Evolutionary conservation across 2,113 vertebrate genomes (phyloP), one percentile per base, ranked within the genome.

Genomic region (Carettochelys insculpta): DNA sequence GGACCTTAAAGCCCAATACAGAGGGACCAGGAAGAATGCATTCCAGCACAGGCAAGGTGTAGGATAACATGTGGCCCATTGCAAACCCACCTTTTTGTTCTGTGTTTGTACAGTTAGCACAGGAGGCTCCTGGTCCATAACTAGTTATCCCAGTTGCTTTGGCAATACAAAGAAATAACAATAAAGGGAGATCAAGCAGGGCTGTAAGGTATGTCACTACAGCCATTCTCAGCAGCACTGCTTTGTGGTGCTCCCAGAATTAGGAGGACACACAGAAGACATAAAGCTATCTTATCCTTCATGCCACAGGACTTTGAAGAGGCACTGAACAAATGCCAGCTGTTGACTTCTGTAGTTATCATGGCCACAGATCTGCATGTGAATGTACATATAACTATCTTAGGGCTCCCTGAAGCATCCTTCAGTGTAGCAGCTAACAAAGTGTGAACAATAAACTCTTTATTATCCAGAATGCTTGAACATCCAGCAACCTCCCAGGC

Each of bases 361-460:
- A 90, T 8, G 11, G 13, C 17, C 53, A 31, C 38, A 71, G 65
- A n/a, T 82, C 31, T 0, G 0, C 25, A 61, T 52, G 61, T 50
- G 43, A 27, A 47, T 5, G 7, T 3, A 7, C 0, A 0, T 12
- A 34, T 43, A 38, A 34, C n/a, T 0, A 0, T 52, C 75, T 34
- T n/a, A 38, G 27, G 38, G 27, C 17, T 85, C 86, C 54, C 80
- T 45, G 27, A 25, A 25, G 75, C 27, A 38, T 5, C 48, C 34
- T 19, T 11, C n/a, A 8, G 34, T 41, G 27, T 8, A 13, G 50
- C 25, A 34, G 73, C 77, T 83, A 45, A 77, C 12, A 13, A 34
- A 58, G 20, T 68, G 17, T 24, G 22, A 22, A n/a, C n/a, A n/a
- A n/a, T n/a, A n/a, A n/a, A n/a, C n/a, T n/a, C n/a, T n/a, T n/a